Base-by-base conservation (phyloP, 2,113 vertebrate genomes). In the Xenotilapia longispinis region DNA sequence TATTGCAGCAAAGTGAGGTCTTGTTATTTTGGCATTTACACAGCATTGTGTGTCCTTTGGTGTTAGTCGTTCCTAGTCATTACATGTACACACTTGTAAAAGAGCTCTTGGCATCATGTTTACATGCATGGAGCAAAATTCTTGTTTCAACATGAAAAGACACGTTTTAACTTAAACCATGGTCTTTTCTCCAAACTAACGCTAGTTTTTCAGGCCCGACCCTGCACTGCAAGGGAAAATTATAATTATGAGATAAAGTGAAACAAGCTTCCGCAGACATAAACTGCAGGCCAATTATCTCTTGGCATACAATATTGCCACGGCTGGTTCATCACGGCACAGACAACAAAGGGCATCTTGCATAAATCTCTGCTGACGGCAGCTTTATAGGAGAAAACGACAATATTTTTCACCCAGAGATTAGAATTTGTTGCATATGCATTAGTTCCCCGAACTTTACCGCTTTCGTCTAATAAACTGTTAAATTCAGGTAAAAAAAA, bases 31-130 rank as follows among this genome's bases (percentile, higher is more conserved):
- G 42, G 45, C 40, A 31, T 4, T 2, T 0, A 51, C 4, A 75
- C 9, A 6, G 23, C 6, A 31, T 49, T 49, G 1, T 0, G 10
- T 51, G 3, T 31, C 3, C 70, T 78, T 28, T 33, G 70, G 9
- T 49, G 70, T 75, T 19, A 12, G 23, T 36, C 6, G 0, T 47
- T 26, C 9, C 0, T 6, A 26, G 13, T 47, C 0, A 1, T 73
- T 26, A 45, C 21, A 73, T 45, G 5, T 4, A 26, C 8, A 17
- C 28, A 33, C 58, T 17, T 6, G 21, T 73, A 40, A 70, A 42
- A 21, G 42, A 17, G 1, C 13, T 26, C n/a, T 45, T 73, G 68
- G 40, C 4, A 47, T 45, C 21, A 9, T 45, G 1, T 47, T 45
- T 47, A 47, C 15, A 28, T 26, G 21, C 68, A 45, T 26, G 23